phyloP scores from a whole-genome alignment of 1,140 invertebrate genomes.

The Hylyphantes graminicola region DNA sequence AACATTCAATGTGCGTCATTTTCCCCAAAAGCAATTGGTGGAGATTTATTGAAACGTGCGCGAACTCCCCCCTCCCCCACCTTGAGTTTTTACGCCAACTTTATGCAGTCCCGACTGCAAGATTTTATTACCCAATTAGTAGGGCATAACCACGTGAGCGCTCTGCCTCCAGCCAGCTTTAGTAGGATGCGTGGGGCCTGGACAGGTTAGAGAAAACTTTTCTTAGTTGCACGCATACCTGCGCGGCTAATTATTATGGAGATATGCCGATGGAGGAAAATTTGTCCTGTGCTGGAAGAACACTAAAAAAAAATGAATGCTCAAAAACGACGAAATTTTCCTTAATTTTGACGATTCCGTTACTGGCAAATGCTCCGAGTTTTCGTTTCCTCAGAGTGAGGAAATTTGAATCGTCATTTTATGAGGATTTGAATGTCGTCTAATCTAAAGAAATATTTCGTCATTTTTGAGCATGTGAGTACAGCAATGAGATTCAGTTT shows the following conservation, averaged over 20 bases:
- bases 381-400: no score
- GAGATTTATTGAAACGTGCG: constrained; percentile 59
- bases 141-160: constrained; percentile 57
- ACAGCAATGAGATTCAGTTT: no score
- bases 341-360: no score
- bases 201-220: background rate
- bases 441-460: no score
- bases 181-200: constrained; percentile 51
- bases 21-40: constrained; percentile 42
- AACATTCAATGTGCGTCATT: background rate
- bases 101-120: constrained; percentile 45
- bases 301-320: no score
- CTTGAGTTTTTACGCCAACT: constrained; percentile 37
- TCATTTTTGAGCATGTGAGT: no score
- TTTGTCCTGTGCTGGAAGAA: no score
- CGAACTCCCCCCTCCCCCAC: constrained; percentile 22
- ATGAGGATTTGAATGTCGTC: no score
- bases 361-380: no score
- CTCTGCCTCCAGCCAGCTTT: constrained; percentile 31
- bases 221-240: constrained; percentile 40
- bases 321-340: no score
- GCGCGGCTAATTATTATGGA: constrained; percentile 45
- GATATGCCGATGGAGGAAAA: constrained; percentile 5
- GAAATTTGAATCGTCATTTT: no score
- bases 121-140: constrained; percentile 60